Base-by-base conservation (phyloP, 2,113 vertebrate species). In the Hymenochirus boettgeri region DNA sequence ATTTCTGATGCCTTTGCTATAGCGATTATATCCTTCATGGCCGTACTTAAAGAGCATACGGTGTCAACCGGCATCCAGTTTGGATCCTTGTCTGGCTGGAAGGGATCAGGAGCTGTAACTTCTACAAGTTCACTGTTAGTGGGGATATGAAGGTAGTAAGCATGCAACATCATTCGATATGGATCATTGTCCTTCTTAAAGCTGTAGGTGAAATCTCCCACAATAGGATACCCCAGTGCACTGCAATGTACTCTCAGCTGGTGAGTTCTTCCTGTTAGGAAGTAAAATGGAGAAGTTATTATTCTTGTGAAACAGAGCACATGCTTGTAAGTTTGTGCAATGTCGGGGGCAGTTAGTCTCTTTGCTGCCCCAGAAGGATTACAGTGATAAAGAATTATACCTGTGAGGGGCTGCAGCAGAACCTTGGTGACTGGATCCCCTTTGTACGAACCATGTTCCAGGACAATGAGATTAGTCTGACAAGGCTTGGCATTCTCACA, bases 101-200 rank as follows among this genome's bases (percentile, higher is more conserved):
- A 97, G 25, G 94, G 95, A 72, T 99, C 95, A 0, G 87, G 85
- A 0, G 94, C 85, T 0, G 75, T 83, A 70, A 91, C 94, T 10
- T 89, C 87, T 9, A 98, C 83, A 3, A 87, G 81, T 75, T 94
- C 89, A 0, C 70, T 63, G 1, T 80, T 19, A 0, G 93, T 74
- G n/a, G 95, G 94, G 26, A 99, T 88, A 56, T 86, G 88, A 29
- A 98, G 84, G 77, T 94, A 87, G 75, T 94, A 85, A 2, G 96
- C 92, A 0, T 99, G 96, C 17, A 98, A 82, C 96, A 98, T 99
- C 95, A 97, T 99, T 58, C 96, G 84, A 57, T 95, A 99, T 0
- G 96, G 95, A 3, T 61, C 56, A 48, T 76, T 78, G 70, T 99
- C 96, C 21, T 70, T 71, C 62, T 82, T 80, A 0, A 73, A 79